A percentile compares a stretch with the other conserved stretches of the same genome.
phyloP scores from a whole-genome alignment of 1,140 invertebrate genomes.

The Formica selysi region DNA sequence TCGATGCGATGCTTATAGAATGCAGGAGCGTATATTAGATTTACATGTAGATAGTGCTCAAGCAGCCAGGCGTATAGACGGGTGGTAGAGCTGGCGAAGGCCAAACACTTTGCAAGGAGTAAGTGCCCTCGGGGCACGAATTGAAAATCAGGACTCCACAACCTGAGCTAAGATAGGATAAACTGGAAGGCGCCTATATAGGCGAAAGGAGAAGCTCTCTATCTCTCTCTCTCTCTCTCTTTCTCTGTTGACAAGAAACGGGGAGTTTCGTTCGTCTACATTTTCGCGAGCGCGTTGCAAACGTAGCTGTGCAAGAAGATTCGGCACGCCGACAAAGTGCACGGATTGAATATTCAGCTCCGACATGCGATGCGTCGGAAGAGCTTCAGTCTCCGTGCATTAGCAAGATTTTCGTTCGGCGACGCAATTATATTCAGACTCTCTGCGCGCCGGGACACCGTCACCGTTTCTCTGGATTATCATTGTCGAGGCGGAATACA shows the following conservation, averaged over 20 bases:
- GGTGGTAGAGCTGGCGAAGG: slow-evolving; percentile 49
- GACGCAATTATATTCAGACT: slow-evolving; percentile 43
- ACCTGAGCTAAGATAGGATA: slow-evolving; percentile 78
- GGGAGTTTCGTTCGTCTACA: slow-evolving; percentile 13
- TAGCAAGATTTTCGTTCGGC: slow-evolving; percentile 58
- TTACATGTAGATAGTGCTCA: slow-evolving; percentile 80
- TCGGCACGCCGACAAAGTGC: slow-evolving; percentile 26
- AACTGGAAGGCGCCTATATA: slow-evolving; percentile 66
- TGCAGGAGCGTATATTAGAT: slow-evolving; percentile 76
- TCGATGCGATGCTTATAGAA: slow-evolving; percentile 68
- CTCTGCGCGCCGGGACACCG: too few relatives aligned
- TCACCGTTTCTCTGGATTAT: slow-evolving; percentile 15
- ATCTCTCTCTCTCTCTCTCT: background rate
- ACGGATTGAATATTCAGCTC: slow-evolving; percentile 55
- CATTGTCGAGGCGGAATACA: slow-evolving; percentile 16
- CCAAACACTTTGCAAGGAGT: slow-evolving; percentile 71
- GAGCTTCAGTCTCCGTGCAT: slow-evolving; percentile 44
- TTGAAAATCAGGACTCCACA: slow-evolving; percentile 77
- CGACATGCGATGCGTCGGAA: slow-evolving; percentile 26
- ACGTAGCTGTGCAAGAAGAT: slow-evolving; percentile 30
- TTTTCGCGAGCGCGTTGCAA: slow-evolving; percentile 21
- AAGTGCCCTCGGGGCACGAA: slow-evolving; percentile 70
- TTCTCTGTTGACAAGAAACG: background rate
- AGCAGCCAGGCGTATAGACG: slow-evolving; percentile 67
- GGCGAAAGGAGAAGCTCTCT: slow-evolving; percentile 6